Evolutionary conservation across 2,888 invertebrate species (phyloP).

Genomic region (Oscheius sp.): DNA sequence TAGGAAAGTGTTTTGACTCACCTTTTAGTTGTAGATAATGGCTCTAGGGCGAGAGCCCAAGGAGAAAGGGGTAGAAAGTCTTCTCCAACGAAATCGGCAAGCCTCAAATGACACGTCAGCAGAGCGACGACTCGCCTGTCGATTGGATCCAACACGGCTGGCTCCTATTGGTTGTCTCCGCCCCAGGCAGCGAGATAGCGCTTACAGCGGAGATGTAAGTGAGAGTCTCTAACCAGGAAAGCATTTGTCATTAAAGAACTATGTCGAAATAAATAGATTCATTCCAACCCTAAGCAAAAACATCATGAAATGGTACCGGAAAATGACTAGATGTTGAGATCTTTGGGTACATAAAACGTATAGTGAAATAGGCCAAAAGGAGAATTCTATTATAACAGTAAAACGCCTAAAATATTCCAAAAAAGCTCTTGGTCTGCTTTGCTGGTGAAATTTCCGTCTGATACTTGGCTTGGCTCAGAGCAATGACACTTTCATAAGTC

Average conservation of each 20-base stretch:
- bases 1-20: too few relatives aligned
- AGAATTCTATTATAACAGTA: neutral
- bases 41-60: conserved; percentile 21
- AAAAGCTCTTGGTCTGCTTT: conserved; percentile 38
- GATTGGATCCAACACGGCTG: neutral
- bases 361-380: conserved; percentile 4
- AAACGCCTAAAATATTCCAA: conserved; percentile 36
- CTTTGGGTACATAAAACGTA: conserved; percentile 7
- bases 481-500: conserved; percentile 58
- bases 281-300: conserved; percentile 5
- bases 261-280: neutral
- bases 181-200: too few relatives aligned
- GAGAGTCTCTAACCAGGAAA: too few relatives aligned
- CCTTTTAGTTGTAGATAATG: neutral
- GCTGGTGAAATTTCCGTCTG: conserved; percentile 37
- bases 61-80: neutral
- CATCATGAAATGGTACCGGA: neutral
- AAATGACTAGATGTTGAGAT: conserved; percentile 18
- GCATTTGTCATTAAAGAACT: too few relatives aligned
- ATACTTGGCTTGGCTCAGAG: conserved; percentile 35
- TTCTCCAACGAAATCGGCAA: neutral
- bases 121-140: neutral
- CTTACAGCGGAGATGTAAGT: too few relatives aligned
- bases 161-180: neutral
- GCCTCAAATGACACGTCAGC: conserved; percentile 30